Percentiles rank a stretch among this genome's conserved stretches.
Conservation (phyloP, 53 echinoderm and acorn worm genomes). For the Holothuria scabra region DNA sequence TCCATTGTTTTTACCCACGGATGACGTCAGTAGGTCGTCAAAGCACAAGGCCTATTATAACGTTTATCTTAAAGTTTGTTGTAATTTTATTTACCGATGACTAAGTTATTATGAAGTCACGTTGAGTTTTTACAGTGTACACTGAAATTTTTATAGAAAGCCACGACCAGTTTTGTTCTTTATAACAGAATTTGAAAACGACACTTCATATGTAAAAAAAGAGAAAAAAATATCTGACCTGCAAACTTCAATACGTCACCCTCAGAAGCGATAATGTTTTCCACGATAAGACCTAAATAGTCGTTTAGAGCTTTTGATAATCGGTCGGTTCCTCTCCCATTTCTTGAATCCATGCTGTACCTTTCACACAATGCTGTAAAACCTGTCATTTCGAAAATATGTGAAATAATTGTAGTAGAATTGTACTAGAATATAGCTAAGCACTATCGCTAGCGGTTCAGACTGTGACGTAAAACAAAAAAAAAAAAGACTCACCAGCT, state of each 20-base stretch:
- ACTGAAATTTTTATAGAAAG: too few species aligned
- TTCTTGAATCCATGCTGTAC: conserved; percentile 89
- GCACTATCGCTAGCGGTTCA: not conserved
- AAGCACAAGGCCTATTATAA: too few species aligned
- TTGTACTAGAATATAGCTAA: not conserved
- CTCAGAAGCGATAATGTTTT: conserved; percentile 89
- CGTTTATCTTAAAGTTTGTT: too few species aligned
- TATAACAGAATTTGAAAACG: not conserved
- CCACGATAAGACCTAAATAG: conserved; percentile 92
- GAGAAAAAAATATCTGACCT: conserved; percentile 62
- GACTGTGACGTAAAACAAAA: not conserved
- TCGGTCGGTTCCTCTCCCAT: conserved; percentile 84
- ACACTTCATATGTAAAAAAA: not conserved
- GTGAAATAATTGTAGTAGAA: not conserved
- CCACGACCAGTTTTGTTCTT: too few species aligned
- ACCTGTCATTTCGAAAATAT: conserved; percentile 50
- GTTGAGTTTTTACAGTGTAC: too few species aligned
- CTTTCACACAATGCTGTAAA: conserved; percentile 96
- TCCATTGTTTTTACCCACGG: too few species aligned
- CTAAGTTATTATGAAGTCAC: too few species aligned
- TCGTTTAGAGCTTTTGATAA: conserved; percentile 88
- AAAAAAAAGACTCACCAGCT: too few species aligned
- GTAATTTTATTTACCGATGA: too few species aligned
- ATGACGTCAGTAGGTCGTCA: too few species aligned
- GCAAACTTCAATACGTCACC: conserved; percentile 98